Conservation (phyloP, 2,113 vertebrate genomes). For the Antigone vipio region DNA sequence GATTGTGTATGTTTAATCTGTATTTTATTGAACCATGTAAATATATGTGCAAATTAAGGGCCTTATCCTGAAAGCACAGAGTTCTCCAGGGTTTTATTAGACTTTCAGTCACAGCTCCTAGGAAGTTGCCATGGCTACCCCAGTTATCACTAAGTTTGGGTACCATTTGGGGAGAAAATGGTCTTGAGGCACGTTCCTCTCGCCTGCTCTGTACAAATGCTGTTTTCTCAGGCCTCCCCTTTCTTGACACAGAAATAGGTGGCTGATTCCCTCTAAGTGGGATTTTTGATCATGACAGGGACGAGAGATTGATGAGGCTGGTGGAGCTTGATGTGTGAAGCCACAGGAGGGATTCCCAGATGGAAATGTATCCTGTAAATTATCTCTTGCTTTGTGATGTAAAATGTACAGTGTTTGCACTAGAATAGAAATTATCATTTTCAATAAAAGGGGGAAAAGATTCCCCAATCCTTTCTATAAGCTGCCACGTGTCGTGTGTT, state of each 20-base stretch:
- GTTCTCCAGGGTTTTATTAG: not conserved
- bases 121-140: not conserved
- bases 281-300: not conserved
- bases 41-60: constrained; percentile 16
- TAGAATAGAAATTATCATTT: constrained; percentile 72
- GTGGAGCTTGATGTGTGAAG: not conserved
- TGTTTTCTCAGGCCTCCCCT: not conserved
- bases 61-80: not conserved
- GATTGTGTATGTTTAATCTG: not conserved
- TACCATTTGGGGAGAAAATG: not conserved
- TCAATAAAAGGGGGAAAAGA: constrained; percentile 72
- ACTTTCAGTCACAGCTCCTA: not conserved
- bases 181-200: not conserved
- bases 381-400: constrained; percentile 74
- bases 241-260: not conserved
- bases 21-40: constrained; percentile 8
- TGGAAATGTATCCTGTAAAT: constrained; percentile 72
- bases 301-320: constrained; percentile 14
- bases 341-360: constrained; percentile 47
- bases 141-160: not conserved
- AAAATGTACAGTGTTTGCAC: constrained; percentile 77
- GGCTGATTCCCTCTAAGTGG: not conserved
- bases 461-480: not conserved
- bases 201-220: accelerated
- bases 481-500: not conserved